A percentile compares a stretch with the other conserved stretches of the same genome.
Evolutionary conservation across 2,888 invertebrate species (phyloP).

Genomic region (Hypena proboscidalis): DNA sequence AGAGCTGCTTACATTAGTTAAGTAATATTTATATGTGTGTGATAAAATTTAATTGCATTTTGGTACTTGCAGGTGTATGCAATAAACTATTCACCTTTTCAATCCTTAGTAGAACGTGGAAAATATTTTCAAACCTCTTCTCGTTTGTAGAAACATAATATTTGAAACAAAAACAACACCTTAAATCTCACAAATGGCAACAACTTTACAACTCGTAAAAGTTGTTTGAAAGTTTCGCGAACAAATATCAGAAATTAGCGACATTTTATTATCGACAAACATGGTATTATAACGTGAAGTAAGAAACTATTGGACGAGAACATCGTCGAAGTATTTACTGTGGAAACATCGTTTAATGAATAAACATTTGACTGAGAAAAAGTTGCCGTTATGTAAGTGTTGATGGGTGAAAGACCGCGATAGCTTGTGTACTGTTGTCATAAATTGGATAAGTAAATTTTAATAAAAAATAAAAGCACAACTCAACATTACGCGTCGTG

Average conservation of each 20-base stretch:
- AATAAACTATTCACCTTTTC: too few species aligned
- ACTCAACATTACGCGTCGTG: too few species aligned
- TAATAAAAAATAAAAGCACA: too few species aligned
- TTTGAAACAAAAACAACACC: background rate
- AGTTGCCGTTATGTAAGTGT: constrained; percentile 7
- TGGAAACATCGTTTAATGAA: constrained; percentile 54
- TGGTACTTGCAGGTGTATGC: too few species aligned
- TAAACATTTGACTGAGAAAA: constrained; percentile 37
- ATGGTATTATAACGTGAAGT: constrained; percentile 42
- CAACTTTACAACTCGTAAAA: constrained; percentile 22
- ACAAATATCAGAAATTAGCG: constrained; percentile 70
- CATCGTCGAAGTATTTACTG: constrained; percentile 55
- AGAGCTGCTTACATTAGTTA: too few species aligned
- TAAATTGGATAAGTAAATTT: too few species aligned
- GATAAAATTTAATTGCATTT: too few species aligned
- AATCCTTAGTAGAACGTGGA: too few species aligned
- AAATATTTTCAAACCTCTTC: too few species aligned
- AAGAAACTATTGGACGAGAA: constrained; percentile 54
- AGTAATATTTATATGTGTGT: too few species aligned
- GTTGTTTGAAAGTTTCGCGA: constrained; percentile 54
- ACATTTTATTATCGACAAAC: constrained; percentile 58
- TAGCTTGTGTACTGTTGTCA: background rate
- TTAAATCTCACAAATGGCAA: constrained; percentile 19
- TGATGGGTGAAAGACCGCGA: background rate
- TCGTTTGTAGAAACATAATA: too few species aligned